Base-by-base conservation (phyloP, 2,797 vertebrate genomes). In the Pogonophryne albipinna region DNA sequence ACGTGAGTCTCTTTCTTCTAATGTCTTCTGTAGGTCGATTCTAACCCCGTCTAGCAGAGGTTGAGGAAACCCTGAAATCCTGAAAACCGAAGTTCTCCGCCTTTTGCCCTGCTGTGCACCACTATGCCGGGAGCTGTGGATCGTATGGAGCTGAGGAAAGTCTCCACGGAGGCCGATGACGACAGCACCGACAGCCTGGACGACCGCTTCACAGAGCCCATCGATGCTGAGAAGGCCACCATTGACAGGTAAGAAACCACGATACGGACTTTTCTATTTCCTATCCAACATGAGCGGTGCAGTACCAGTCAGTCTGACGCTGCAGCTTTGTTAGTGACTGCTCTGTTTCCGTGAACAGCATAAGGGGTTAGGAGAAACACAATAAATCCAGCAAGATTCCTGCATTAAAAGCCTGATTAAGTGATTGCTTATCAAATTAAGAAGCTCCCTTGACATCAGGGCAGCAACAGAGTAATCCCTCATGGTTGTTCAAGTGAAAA, bases 111-210 rank as follows among this genome's bases (percentile, higher is more conserved):
- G 34, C 70, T 44, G 62, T 6, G 38, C 17, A 2, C 50, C 74
- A 64, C 68, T 0, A 94, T 92, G 93, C 92, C 91, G 0, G 83
- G 89, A 65, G 91, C 92, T 78, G 95, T 97, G 96, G 97, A 99
- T 87, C 95, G 95, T 27, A 94, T 99, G 96, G 98, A 99, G 90
- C 94, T 99, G 60, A 95, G 93, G 79, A 97, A 95, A 92, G 96
- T 99, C 89, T 94, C 94, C 92, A 97, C 92, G 0, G 94, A 96
- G 85, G 94, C 73, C 2, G 97, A 99, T 2, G 95, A 98, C 76
- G 97, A 98, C 91, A 98, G 97, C 20, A 95, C 86, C 6, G 95
- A 96, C 79, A 97, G 97, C 86, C 88, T 94, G 2, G 96, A 97
- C 49, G 96, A 95, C 23, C 92, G 89, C 85, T 97, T 91, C 86